A percentile compares a stretch with the other conserved stretches of the same genome.
Evolutionary conservation across 2,888 invertebrate species (phyloP).

Genomic region (Microchrysa polita): DNA sequence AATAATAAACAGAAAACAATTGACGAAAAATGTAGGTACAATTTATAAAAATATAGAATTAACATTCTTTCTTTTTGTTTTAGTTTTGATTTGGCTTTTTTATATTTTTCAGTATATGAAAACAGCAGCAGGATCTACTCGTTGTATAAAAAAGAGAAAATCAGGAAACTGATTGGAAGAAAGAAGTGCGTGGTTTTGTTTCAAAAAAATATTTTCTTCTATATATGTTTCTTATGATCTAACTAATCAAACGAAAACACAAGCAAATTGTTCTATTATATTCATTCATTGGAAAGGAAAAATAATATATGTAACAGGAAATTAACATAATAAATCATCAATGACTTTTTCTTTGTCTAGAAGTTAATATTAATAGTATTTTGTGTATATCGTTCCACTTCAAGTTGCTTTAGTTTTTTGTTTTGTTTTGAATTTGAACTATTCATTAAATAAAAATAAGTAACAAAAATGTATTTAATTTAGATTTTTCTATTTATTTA

Average conservation of each 20-base stretch:
- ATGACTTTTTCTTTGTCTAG: conserved; percentile 17
- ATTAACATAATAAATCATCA: conserved; percentile 11
- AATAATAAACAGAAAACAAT: no score
- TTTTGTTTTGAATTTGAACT: conserved; percentile 11
- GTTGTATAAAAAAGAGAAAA: neutral
- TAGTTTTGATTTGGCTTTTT: no score
- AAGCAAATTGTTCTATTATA: no score
- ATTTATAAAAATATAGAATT: no score
- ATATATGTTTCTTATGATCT: no score
- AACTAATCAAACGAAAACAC: no score
- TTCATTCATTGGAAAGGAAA: conserved; percentile 13
- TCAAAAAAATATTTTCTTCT: neutral
- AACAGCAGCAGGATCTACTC: neutral
- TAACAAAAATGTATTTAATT: conserved; percentile 26
- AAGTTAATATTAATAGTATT: neutral
- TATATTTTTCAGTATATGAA: no score
- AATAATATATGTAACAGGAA: conserved; percentile 19
- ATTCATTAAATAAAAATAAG: conserved; percentile 38
- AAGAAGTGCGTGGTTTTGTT: conserved; percentile 5
- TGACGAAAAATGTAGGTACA: no score
- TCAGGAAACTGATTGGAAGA: conserved; percentile 4
- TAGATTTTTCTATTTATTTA: conserved; percentile 19
- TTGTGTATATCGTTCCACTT: conserved; percentile 15
- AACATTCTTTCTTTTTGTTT: no score
- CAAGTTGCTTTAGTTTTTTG: neutral